These are phyloP conservation scores for Chironomus tepperi DNA, from an alignment of 1,140 invertebrate species.

Conservation along the genomic window DNA sequence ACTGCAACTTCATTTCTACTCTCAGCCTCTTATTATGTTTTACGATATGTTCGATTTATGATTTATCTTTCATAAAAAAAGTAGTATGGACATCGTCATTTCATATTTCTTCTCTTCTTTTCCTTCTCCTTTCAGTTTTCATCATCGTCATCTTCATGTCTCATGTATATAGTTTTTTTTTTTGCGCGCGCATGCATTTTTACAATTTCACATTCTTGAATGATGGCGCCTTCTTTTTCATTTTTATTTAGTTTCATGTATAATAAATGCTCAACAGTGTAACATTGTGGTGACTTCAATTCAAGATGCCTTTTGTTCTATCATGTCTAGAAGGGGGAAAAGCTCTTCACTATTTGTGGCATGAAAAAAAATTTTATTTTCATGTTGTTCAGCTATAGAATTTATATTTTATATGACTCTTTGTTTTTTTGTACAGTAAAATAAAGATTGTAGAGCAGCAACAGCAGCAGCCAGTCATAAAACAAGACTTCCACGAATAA, in stretches of 20 bases:
- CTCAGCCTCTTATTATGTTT: background rate
- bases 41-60: constrained; percentile 2
- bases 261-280: no score
- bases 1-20: no score
- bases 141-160: background rate
- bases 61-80: background rate
- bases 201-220: background rate
- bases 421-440: no score
- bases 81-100: background rate
- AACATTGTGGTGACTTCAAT: no score
- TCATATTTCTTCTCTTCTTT: background rate
- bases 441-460: no score
- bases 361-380: no score
- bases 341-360: no score
- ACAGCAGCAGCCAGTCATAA: no score
- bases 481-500: constrained; percentile 1
- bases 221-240: background rate
- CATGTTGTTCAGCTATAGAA: no score
- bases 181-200: constrained; percentile 11
- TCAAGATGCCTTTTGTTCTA: no score
- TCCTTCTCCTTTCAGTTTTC: background rate
- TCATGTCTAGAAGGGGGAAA: no score
- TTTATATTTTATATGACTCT: no score
- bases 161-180: background rate
- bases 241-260: background rate